phyloP scores from a whole-genome alignment of 2,113 vertebrate species.

The Trichomycterus rosablanca region DNA sequence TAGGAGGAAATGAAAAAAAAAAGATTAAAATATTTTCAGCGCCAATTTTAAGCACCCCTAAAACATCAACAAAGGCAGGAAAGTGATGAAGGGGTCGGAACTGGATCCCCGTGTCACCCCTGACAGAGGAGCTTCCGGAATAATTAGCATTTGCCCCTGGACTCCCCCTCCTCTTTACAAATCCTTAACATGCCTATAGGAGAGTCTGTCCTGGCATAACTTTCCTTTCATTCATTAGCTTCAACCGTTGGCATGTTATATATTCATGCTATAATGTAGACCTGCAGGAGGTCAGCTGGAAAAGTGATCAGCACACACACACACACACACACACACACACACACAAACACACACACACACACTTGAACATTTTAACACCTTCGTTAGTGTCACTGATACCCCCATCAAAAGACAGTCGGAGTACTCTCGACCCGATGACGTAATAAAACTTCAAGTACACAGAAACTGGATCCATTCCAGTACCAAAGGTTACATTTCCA shows the following conservation, averaged over 20 bases:
- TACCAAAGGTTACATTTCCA: too few species aligned
- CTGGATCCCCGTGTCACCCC: slow-evolving; percentile 46
- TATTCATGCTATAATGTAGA: not conserved
- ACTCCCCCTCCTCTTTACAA: not conserved
- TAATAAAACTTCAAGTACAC: too few species aligned
- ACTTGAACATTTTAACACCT: too few species aligned
- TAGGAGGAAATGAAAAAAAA: slow-evolving; percentile 9
- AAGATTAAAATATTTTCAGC: slow-evolving; percentile 25
- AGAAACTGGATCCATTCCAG: too few species aligned
- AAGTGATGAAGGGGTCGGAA: slow-evolving; percentile 44
- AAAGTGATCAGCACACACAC: too few species aligned
- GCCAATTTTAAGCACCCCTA: slow-evolving; percentile 32
- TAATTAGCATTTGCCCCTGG: slow-evolving; percentile 65
- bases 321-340: too few species aligned
- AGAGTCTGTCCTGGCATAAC: not conserved
- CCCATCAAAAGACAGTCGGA: too few species aligned
- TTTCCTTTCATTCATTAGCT: not conserved
- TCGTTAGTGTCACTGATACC: too few species aligned
- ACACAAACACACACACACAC: too few species aligned
- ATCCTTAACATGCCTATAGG: not conserved
- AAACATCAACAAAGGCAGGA: slow-evolving; percentile 54
- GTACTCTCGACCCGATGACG: too few species aligned
- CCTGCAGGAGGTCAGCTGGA: not conserved
- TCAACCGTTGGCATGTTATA: not conserved
- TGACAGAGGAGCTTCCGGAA: slow-evolving; percentile 64